These are phyloP conservation scores for Phaedon cochleariae DNA, from an alignment of 2,888 invertebrate species.

Conservation along the genomic window DNA sequence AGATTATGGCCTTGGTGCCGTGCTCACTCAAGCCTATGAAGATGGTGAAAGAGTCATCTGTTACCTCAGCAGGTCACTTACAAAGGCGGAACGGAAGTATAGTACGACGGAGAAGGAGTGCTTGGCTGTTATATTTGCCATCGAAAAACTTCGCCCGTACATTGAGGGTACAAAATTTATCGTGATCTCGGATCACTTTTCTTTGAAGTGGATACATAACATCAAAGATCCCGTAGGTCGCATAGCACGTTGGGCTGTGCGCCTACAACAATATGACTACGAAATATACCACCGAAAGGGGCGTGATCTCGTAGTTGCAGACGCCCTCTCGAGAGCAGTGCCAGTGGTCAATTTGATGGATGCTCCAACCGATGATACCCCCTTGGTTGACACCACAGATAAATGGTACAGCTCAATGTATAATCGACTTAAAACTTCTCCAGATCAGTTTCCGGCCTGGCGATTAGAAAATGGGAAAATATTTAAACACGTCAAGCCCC, in stretches of 20 bases:
- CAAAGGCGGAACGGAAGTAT: too few relatives aligned
- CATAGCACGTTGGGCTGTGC: conserved; percentile 11
- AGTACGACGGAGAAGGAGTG: too few relatives aligned
- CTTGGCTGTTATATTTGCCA: too few relatives aligned
- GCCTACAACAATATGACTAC: conserved; percentile 36
- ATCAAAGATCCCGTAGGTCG: conserved; percentile 29
- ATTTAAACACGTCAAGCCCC: not conserved
- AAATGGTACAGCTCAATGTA: not conserved
- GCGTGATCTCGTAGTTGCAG: conserved; percentile 24
- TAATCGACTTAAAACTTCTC: not conserved
- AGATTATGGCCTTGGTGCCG: conserved; percentile 34
- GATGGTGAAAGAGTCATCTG: conserved; percentile 30
- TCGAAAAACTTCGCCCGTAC: too few relatives aligned
- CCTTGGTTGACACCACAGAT: not conserved
- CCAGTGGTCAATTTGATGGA: too few relatives aligned
- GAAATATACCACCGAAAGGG: conserved; percentile 31
- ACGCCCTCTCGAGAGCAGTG: conserved; percentile 20
- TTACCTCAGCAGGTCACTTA: conserved; percentile 19
- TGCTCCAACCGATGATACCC: too few relatives aligned
- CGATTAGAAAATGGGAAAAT: not conserved
- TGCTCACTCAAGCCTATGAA: conserved; percentile 22
- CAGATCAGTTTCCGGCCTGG: not conserved
- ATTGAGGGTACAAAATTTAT: too few relatives aligned
- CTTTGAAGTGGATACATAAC: conserved; percentile 10
- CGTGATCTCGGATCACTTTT: conserved; percentile 28